Percentiles rank a stretch among this genome's conserved stretches.
Evolutionary conservation across 2,797 vertebrate species (phyloP).

Genomic region (Enteromius fasciolatus): DNA sequence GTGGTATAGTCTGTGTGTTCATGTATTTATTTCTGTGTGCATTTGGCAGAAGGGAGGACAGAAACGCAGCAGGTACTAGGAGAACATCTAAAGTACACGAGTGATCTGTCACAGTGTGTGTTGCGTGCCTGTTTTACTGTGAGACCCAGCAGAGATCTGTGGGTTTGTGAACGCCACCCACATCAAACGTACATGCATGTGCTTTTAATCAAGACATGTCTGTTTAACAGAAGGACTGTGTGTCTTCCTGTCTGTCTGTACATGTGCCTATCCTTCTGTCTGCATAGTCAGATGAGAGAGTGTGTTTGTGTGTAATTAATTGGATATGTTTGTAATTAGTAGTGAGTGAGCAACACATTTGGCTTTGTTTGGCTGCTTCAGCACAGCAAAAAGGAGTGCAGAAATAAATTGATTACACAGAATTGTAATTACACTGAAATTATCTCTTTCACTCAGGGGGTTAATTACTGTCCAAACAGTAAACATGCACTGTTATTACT

Average conservation of each 20-base stretch:
- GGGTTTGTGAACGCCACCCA: constrained; percentile 4
- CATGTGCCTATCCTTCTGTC: constrained; percentile 14
- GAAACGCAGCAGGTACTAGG: constrained; percentile 22
- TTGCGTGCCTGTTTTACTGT: neutral
- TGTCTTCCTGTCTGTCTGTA: constrained; percentile 25
- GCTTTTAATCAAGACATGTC: constrained; percentile 31
- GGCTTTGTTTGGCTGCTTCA: constrained; percentile 53
- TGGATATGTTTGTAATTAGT: constrained; percentile 61
- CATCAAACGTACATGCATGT: constrained; percentile 35
- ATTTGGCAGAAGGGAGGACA: constrained; percentile 6
- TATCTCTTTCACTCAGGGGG: constrained; percentile 73
- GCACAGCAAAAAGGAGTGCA: constrained; percentile 34
- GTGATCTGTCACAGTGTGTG: constrained; percentile 31
- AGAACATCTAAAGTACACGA: constrained; percentile 31
- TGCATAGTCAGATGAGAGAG: constrained; percentile 17
- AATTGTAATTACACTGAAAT: constrained; percentile 78
- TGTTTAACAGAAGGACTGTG: constrained; percentile 15
- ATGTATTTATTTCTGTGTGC: neutral
- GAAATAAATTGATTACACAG: constrained; percentile 78
- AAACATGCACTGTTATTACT: constrained; percentile 49
- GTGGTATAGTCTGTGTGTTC: neutral
- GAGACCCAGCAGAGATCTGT: constrained; percentile 33
- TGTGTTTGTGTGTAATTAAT: constrained; percentile 52
- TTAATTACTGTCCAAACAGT: constrained; percentile 67
- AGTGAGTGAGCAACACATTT: constrained; percentile 40